phyloP scores from a whole-genome alignment of 2,113 vertebrate genomes.

The Ardeotis arabs region DNA sequence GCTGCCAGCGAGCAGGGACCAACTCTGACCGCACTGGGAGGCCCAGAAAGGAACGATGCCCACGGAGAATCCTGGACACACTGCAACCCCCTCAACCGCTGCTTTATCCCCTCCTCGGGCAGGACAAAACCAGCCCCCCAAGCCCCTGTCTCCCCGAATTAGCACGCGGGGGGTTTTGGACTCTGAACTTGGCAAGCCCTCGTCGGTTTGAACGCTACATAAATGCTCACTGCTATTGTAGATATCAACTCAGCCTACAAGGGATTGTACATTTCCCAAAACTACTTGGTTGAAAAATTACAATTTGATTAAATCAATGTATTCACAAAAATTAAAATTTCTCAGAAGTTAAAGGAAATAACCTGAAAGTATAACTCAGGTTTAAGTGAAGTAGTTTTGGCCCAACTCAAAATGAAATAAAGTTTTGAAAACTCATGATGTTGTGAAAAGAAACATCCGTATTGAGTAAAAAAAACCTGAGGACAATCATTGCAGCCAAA shows the following conservation, averaged over 20 bases:
- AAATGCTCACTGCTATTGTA: not conserved
- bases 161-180: not conserved
- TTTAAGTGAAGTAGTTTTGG: not conserved
- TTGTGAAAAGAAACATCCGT: not conserved
- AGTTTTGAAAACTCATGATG: not conserved
- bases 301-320: not conserved
- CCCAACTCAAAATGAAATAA: not conserved
- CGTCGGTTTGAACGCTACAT: not conserved
- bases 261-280: not conserved
- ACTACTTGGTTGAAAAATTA: not conserved
- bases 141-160: not conserved
- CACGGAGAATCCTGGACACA: accelerated
- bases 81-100: not conserved
- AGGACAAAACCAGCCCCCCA: not conserved
- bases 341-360: not conserved
- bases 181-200: not conserved
- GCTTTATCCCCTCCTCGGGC: not conserved
- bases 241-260: not conserved
- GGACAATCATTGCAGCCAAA: not conserved
- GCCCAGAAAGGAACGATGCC: not conserved
- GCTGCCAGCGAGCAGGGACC: not conserved
- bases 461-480: not conserved
- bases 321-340: not conserved
- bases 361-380: not conserved
- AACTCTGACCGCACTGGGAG: accelerated